Base-by-base conservation (phyloP, 2,888 invertebrate genomes). In the Drosophila vallismaia region DNA sequence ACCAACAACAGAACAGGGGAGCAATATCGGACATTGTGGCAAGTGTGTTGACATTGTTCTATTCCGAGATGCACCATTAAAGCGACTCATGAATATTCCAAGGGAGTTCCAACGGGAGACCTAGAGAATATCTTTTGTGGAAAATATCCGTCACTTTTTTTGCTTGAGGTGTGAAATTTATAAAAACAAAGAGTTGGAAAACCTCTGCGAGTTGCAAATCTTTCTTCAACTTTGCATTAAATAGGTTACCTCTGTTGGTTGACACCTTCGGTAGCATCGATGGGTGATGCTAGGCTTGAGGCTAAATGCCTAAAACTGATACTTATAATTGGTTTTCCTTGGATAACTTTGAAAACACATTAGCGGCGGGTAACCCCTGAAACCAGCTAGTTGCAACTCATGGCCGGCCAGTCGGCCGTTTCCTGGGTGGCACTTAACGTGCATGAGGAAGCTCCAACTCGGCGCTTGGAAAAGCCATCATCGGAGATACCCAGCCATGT, bases 21-120 rank as follows among this genome's bases (percentile, higher is more conserved):
- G 45, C 26, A 8, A 46, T 52, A 42, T 59, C 68, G 46, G 50
- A 67, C 68, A 67, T 26, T 64, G 64, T 29, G 69, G 53, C 62
- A 69, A 48, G 52, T 72, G 64, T 46, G 38, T 53, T 51, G 54
- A 72, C 70, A 58, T 59, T 36, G 71, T 67, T 70, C 59, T 70
- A 50, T 49, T 26, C 40, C 28, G 29, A 29, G 36, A 4, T 50
- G 44, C 24, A 52, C 67, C 52, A 66, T 24, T 45, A 29, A 46
- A 46, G 26, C 8, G 29, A 14, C 49, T 50, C 62, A 63, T 63
- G 49, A 49, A 56, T 55, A 49, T 48, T 24, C 46, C 62, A 24
- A 62, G 40, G 36, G 12, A 58, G 12, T 28, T 19, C 1, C 19
- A 19, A 19, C 1, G n/a, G 10, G n/a, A 33, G 33, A 36, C n/a